These are phyloP conservation scores for Noctua pronuba DNA, from an alignment of 2,888 invertebrate genomes.

Conservation along the genomic window DNA sequence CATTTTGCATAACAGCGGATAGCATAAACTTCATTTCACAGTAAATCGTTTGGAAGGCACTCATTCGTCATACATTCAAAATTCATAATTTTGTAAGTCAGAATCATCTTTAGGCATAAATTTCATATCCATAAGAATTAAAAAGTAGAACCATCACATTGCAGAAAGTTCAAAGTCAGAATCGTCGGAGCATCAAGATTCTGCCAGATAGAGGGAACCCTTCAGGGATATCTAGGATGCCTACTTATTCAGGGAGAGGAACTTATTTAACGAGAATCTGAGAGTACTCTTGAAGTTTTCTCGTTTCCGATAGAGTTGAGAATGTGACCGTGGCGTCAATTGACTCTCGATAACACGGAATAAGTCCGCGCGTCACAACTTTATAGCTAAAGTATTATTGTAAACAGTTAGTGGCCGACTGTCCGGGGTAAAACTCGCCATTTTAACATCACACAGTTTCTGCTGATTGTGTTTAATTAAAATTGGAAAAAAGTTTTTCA, in stretches of 20 bases:
- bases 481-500: not conserved
- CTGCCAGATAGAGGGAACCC: too few species aligned
- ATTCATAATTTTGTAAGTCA: too few species aligned
- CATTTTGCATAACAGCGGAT: too few species aligned
- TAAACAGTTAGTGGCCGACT: conserved; percentile 68
- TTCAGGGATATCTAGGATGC: too few species aligned
- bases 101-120: too few species aligned
- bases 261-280: not conserved
- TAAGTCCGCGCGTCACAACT: conserved; percentile 46
- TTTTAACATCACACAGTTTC: conserved; percentile 4
- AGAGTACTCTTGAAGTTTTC: not conserved
- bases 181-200: too few species aligned
- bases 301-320: not conserved
- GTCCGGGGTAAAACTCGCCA: conserved; percentile 60
- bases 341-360: conserved; percentile 54
- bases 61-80: too few species aligned
- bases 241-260: not conserved
- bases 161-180: too few species aligned
- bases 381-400: conserved; percentile 54
- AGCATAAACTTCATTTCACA: too few species aligned
- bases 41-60: too few species aligned
- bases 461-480: not conserved
- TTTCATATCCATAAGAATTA: too few species aligned
- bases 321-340: conserved; percentile 32
- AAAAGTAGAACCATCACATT: too few species aligned